Conservation (phyloP, 2,113 vertebrate species). For the Chionis minor region DNA sequence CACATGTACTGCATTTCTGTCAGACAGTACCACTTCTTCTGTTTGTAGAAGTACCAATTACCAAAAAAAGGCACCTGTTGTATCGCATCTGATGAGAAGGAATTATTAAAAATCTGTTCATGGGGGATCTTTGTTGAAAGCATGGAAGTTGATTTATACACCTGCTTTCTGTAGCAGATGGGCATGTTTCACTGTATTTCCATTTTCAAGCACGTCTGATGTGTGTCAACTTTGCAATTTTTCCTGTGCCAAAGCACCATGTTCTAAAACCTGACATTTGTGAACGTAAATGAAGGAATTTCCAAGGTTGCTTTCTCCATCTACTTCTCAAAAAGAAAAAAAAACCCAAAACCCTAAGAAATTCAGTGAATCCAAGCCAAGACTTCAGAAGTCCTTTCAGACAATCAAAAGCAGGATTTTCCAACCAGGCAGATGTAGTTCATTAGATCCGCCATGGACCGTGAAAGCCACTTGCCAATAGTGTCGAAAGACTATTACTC, state of each 20-base stretch:
- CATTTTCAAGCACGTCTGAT: background rate
- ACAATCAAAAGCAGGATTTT: constrained; percentile 57
- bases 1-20: accelerated
- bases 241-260: background rate
- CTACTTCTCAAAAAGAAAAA: background rate
- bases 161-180: background rate
- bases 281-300: background rate
- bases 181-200: background rate
- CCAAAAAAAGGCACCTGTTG: background rate
- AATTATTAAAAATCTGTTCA: background rate
- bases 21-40: background rate
- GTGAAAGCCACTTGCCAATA: constrained; percentile 70
- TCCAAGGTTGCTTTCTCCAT: background rate
- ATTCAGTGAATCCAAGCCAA: constrained; percentile 9
- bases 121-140: background rate
- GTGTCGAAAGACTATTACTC: constrained; percentile 34
- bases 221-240: background rate
- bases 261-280: background rate
- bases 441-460: constrained; percentile 56
- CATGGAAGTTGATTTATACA: background rate
- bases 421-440: constrained; percentile 62
- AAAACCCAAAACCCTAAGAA: background rate
- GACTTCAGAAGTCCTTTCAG: constrained; percentile 36
- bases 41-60: accelerated
- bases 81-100: background rate